Base-by-base conservation (phyloP, 2,888 invertebrate species). In the Ametastegia equiseti region DNA sequence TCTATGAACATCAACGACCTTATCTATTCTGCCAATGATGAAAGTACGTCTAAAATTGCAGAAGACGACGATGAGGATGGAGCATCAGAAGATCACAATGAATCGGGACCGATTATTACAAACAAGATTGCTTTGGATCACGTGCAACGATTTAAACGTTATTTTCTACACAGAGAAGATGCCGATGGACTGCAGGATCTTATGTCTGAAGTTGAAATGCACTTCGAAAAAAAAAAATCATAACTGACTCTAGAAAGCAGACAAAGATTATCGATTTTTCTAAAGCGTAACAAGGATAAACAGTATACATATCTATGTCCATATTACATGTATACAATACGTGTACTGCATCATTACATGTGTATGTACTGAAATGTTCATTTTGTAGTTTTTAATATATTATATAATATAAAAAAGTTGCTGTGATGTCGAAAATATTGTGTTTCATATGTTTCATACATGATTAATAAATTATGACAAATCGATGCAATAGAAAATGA, bases 141-240 rank as follows among this genome's bases (percentile, higher is more conserved):
- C 39, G 67, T 67, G 39, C 36, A 67, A 67, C 15, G 39, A 67
- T 36, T 67, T 15, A 67, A 67, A 39, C 67, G 67, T 67, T 67
- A 67, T 15, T 67, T 67, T 67, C 67, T 67, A 67, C 39, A 67
- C 11, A 67, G n/a, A 36, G 67, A 39, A 67, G 67, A 67, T 67
- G 67, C 9, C 67, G 13, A 67, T 39, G 67, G 36, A 67, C 36
- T 39, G 67, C n/a, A n/a, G n/a, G 39, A 67, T 67, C 67, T 67
- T 39, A n/a, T 67, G 39, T 67, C 39, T 67, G 67, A 67, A 15
- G 67, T 67, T 67, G 67, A 67, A 39, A 67, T 67, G 67, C 67
- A 9, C n/a, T 9, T 36, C 4, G 67, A 36, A 67, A 36, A 67
- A 65, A 67, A 39, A 67, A 67, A n/a, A n/a, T 67, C 67, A 15